phyloP scores from a whole-genome alignment of 23 tunicate species.

The Clavelina lepadiformis region DNA sequence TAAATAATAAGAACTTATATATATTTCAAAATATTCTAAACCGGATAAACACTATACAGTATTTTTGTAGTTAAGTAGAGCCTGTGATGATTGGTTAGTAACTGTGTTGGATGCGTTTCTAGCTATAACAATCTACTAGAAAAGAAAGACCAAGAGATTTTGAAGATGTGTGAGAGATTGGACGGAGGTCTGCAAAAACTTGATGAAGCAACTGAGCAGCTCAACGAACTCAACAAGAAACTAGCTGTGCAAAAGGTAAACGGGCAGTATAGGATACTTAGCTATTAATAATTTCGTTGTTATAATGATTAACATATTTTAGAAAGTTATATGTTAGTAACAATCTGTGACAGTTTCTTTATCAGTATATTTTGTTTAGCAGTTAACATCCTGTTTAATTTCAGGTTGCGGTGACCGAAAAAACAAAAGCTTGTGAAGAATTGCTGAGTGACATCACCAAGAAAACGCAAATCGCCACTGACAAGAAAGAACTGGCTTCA shows the following conservation, averaged over 20 bases:
- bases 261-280: no score
- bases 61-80: no score
- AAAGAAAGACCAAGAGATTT: slow-evolving; percentile 89
- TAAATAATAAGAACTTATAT: background rate
- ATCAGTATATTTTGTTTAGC: no score
- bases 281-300: no score
- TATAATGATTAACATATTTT: no score
- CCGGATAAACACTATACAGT: no score
- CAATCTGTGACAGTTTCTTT: no score
- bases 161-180: slow-evolving; percentile 96
- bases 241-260: slow-evolving; percentile 96
- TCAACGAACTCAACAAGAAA: slow-evolving; percentile 94
- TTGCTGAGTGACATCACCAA: slow-evolving; percentile 84
- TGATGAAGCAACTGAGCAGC: slow-evolving; percentile 92
- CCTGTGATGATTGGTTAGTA: no score
- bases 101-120: no score
- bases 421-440: slow-evolving; percentile 90
- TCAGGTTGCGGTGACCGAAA: slow-evolving; percentile 98
- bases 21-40: no score
- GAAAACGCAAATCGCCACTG: slow-evolving; percentile 80
- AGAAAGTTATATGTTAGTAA: no score
- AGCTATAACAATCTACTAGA: slow-evolving; percentile 87
- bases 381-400: no score
- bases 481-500: slow-evolving; percentile 92
- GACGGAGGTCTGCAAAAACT: slow-evolving; percentile 96